Conservation (phyloP, 2,888 invertebrate species). For the Drosophila tripunctata region DNA sequence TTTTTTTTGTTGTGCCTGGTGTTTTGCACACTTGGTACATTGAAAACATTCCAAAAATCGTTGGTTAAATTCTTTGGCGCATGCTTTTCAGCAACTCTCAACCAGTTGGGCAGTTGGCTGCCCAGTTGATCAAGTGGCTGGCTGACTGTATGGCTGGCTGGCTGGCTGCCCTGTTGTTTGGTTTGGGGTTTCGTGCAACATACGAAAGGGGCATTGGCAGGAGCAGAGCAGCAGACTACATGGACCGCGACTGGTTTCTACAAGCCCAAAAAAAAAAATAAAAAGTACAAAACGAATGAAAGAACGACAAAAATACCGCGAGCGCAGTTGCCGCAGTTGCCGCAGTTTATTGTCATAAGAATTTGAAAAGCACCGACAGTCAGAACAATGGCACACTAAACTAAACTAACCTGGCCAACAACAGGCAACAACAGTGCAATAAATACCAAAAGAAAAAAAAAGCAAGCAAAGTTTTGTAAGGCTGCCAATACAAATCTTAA, state of each 20-base stretch:
- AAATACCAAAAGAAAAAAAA: slow-evolving; percentile 58
- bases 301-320: slow-evolving; percentile 43
- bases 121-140: slow-evolving; percentile 68
- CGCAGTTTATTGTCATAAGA: slow-evolving; percentile 72
- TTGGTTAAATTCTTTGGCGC: slow-evolving; percentile 77
- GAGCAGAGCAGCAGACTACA: slow-evolving; percentile 35
- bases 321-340: slow-evolving; percentile 54
- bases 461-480: slow-evolving; percentile 30
- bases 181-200: slow-evolving; percentile 44
- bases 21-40: slow-evolving; percentile 73
- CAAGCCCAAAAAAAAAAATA: slow-evolving; percentile 27
- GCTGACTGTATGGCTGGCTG: too few relatives aligned
- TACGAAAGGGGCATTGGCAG: slow-evolving; percentile 76
- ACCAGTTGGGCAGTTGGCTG: slow-evolving; percentile 75
- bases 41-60: slow-evolving; percentile 78
- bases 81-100: slow-evolving; percentile 72
- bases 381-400: slow-evolving; percentile 79
- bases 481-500: slow-evolving; percentile 39
- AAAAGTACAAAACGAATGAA: slow-evolving; percentile 6
- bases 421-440: slow-evolving; percentile 52
- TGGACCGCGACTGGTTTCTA: slow-evolving; percentile 61
- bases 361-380: slow-evolving; percentile 65
- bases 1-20: slow-evolving; percentile 46
- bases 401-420: slow-evolving; percentile 49
- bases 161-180: slow-evolving; percentile 39